phyloP scores from a whole-genome alignment of 2,113 vertebrate genomes.

The Bolborhynchus lineola region DNA sequence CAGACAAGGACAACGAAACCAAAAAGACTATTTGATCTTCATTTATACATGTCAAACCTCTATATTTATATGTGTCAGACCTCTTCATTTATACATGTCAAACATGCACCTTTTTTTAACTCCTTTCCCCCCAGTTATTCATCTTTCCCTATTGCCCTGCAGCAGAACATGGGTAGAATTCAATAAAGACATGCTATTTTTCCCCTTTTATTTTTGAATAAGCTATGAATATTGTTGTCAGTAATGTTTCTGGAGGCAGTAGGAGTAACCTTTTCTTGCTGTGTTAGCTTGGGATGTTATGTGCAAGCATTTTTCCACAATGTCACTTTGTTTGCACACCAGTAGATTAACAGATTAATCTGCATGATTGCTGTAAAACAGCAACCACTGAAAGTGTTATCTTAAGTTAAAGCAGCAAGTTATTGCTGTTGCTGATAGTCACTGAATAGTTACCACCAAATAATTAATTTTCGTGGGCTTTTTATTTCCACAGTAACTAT shows the following conservation, averaged over 20 bases:
- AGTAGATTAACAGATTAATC: not conserved
- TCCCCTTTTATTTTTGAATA: not conserved
- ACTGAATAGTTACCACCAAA: not conserved
- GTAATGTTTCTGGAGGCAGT: not conserved
- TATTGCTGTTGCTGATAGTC: not conserved
- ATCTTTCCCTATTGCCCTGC: not conserved
- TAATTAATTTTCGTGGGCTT: not conserved
- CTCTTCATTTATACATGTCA: not conserved
- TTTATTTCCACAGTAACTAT: not conserved
- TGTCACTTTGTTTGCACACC: not conserved
- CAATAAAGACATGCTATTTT: not conserved
- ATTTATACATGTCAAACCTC: not conserved
- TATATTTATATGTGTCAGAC: not conserved
- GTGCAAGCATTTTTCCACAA: not conserved
- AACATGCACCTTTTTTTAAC: not conserved
- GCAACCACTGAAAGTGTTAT: not conserved
- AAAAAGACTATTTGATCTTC: not conserved
- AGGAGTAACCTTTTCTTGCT: not conserved
- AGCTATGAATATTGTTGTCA: not conserved
- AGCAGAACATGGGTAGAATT: not conserved
- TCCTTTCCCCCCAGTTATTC: not conserved
- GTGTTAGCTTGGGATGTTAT: not conserved
- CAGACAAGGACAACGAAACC: not conserved
- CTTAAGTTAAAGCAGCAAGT: not conserved
- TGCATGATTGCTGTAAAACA: not conserved